Conservation (phyloP, 2,797 vertebrate species). For the Serranus cabrilla region DNA sequence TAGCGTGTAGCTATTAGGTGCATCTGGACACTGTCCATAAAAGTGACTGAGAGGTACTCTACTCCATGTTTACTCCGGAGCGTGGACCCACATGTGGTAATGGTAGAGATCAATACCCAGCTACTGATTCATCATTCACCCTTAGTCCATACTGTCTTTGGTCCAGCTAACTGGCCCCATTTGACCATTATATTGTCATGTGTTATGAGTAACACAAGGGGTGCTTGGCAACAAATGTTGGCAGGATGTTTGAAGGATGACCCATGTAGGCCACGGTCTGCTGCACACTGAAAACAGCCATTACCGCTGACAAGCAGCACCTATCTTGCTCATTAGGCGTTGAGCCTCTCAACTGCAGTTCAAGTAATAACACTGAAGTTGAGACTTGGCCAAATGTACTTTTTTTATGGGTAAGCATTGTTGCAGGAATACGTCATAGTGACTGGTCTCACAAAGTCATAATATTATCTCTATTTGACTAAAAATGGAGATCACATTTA, state of each 20-base stretch:
- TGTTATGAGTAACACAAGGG: slow-evolving; percentile 73
- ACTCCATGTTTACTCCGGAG: slow-evolving; percentile 68
- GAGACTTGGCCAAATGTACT: slow-evolving; percentile 31
- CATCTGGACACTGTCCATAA: slow-evolving; percentile 71
- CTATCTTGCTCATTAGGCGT: slow-evolving; percentile 74
- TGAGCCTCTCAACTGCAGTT: slow-evolving; percentile 59
- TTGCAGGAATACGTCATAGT: slow-evolving; percentile 2
- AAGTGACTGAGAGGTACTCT: slow-evolving; percentile 77
- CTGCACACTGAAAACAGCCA: slow-evolving; percentile 79
- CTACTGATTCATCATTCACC: slow-evolving; percentile 77
- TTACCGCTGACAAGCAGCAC: slow-evolving; percentile 79
- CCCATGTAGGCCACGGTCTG: slow-evolving; percentile 63
- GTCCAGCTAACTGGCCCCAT: slow-evolving; percentile 77
- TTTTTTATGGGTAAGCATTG: slow-evolving; percentile 1
- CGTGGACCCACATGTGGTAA: slow-evolving; percentile 70
- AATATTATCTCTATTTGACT: not conserved
- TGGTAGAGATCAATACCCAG: slow-evolving; percentile 78
- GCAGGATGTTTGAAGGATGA: slow-evolving; percentile 81
- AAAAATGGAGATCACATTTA: too few species aligned
- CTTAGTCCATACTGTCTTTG: slow-evolving; percentile 63
- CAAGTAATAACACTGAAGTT: slow-evolving; percentile 56
- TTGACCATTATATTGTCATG: slow-evolving; percentile 81
- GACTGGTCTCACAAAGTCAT: not conserved
- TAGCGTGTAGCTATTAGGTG: slow-evolving; percentile 59
- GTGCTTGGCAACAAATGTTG: slow-evolving; percentile 78